Evolutionary conservation across 2,797 vertebrate species (phyloP).

Genomic region (Alcedo quadribrachys): DNA sequence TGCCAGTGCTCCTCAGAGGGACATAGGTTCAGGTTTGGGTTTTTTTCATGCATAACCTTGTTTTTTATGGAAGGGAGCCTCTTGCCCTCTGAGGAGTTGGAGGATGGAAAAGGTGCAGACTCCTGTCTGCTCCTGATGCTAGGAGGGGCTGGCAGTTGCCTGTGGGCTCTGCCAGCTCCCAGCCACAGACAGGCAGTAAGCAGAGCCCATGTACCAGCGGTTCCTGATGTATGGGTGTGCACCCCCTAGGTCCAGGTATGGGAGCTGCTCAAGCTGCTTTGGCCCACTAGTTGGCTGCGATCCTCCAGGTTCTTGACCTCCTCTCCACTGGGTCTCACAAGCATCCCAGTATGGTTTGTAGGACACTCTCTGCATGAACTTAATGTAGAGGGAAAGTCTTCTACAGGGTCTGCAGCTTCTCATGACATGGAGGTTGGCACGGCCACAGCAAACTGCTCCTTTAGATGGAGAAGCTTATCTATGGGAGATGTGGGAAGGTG

Average conservation of each 20-base stretch:
- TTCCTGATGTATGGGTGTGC: background rate
- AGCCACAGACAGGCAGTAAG: background rate
- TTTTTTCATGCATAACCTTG: accelerated
- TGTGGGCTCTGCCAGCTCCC: background rate
- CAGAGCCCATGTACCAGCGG: background rate
- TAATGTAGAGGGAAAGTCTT: background rate
- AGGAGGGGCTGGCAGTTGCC: background rate
- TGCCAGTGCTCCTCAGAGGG: accelerated
- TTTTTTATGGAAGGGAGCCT: background rate
- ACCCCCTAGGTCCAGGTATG: accelerated
- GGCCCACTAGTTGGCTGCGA: accelerated
- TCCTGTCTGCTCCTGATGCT: background rate
- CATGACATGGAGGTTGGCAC: accelerated
- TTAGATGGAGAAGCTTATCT: background rate
- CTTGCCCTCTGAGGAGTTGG: background rate
- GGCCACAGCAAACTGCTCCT: background rate
- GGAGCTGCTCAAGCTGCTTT: background rate
- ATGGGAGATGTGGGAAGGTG: background rate
- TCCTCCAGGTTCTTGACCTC: background rate
- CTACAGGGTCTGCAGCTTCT: accelerated
- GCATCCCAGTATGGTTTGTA: accelerated
- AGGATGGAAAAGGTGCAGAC: background rate
- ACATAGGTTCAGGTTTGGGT: accelerated
- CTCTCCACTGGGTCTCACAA: background rate
- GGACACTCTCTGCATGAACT: accelerated